Evolutionary conservation across 2,888 invertebrate species (phyloP), one percentile per base, ranked within the genome.

Genomic region (Hipparchia sbordonii): DNA sequence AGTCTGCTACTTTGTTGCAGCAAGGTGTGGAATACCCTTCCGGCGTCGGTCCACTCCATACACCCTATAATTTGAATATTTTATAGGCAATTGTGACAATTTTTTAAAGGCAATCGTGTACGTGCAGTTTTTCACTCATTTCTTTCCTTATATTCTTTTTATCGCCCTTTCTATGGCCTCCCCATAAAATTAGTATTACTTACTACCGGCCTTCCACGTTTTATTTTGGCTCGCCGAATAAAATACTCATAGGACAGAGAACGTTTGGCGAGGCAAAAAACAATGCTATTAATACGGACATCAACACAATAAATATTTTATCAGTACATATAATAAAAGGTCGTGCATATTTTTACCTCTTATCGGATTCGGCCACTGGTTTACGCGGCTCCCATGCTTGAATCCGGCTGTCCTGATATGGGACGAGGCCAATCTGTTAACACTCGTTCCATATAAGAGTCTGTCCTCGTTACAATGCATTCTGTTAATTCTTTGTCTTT

Each of bases 331-430:
- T 57, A 60, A 51, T 23, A 52, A 52, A 39, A 33, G 23, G 65
- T 65, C 51, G 33, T 33, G 65, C 33, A 65, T 51, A 65, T 63
- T 46, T 63, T 51, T 63, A 52, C 10, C 23, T 52, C 33, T 52
- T 39, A 65, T 65, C 65, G 51, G 52, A 23, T 52, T 65, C 65
- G 23, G 65, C 33, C 46, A 62, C 13, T 62, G 51, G 65, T 33
- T 65, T 13, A 62, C 62, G 13, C 62, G 62, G 62, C 62, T 62
- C 62, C 12, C 46, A 8, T 8, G 46, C 48, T 62, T 62, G 62
- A 46, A 48, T 62, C 62, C 62, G 62, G 46, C 62, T 62, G 48
- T 62, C 62, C 57, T 46, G 62, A 62, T 62, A 52, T 33, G 52
- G 12, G 33, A 51, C 65, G 65, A 65, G 65, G 65, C 65, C 52